Evolutionary conservation across 2,888 invertebrate species (phyloP).

Genomic region (Meganola albula): DNA sequence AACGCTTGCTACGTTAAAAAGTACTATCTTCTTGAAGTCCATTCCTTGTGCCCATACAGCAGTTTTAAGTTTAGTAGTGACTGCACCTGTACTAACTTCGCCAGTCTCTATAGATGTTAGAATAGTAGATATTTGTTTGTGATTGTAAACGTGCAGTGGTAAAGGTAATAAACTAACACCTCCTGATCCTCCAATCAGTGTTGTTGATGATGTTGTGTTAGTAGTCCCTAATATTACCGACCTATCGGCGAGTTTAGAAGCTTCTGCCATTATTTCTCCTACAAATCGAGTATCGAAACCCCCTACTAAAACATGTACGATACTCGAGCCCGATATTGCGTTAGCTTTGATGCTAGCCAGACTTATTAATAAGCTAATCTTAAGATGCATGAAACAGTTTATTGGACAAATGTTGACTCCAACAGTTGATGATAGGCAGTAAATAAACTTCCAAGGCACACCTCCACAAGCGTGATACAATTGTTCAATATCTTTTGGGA

Average conservation of each 20-base stretch:
- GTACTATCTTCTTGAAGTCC: constrained; percentile 53
- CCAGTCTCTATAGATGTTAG: constrained; percentile 53
- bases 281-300: constrained; percentile 55
- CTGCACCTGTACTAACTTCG: constrained; percentile 38
- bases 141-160: constrained; percentile 54
- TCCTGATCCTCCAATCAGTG: constrained; percentile 49
- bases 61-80: constrained; percentile 40
- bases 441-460: constrained; percentile 62
- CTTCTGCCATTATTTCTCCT: constrained; percentile 50
- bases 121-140: constrained; percentile 46
- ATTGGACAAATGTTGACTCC: constrained; percentile 55
- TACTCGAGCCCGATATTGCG: constrained; percentile 37
- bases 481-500: constrained; percentile 45
- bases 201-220: constrained; percentile 37
- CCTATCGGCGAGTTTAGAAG: constrained; percentile 47
- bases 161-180: constrained; percentile 57
- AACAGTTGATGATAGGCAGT: constrained; percentile 59
- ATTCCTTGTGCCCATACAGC: constrained; percentile 65
- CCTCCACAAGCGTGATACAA: constrained; percentile 46
- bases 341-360: constrained; percentile 58
- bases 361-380: constrained; percentile 59
- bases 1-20: constrained; percentile 53
- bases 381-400: constrained; percentile 62
- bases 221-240: constrained; percentile 42
- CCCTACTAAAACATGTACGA: constrained; percentile 54